Evolutionary conservation across 2,888 invertebrate genomes (phyloP).

Genomic region (Agrochola lota): DNA sequence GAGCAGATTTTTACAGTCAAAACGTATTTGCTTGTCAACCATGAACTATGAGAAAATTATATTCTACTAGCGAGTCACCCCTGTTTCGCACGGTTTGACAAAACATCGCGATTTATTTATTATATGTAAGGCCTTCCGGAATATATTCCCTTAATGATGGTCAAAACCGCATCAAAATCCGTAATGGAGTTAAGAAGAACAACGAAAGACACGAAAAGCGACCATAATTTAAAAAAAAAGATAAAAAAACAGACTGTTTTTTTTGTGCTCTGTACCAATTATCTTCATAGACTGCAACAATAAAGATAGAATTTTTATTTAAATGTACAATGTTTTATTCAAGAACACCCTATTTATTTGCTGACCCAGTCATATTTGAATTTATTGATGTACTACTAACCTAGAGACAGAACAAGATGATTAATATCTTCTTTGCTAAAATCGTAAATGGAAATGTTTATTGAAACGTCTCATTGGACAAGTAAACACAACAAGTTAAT

Average conservation of each 20-base stretch:
- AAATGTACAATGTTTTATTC: neutral
- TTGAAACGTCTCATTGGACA: conserved; percentile 13
- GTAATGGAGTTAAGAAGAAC: no score
- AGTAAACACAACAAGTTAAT: conserved; percentile 11
- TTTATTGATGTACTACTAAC: conserved; percentile 19
- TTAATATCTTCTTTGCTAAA: conserved; percentile 1
- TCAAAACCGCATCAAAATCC: neutral
- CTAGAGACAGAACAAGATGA: conserved; percentile 9
- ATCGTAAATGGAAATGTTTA: conserved; percentile 18
- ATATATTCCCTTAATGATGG: no score
- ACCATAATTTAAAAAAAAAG: no score
- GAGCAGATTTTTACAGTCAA: conserved; percentile 2
- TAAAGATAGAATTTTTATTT: neutral
- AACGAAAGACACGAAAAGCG: no score
- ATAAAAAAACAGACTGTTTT: neutral
- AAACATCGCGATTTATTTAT: neutral
- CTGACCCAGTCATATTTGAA: conserved; percentile 19
- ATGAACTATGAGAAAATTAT: neutral
- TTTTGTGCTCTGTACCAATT: neutral
- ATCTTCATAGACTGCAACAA: neutral
- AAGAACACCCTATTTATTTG: neutral
- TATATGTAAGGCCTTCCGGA: no score
- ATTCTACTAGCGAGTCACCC: neutral
- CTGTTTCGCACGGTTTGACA: neutral
- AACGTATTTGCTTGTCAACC: neutral